Evolutionary conservation across 2,888 invertebrate genomes (phyloP), one percentile per base, ranked within the genome.

Genomic region (Nemotelus nigrinus): DNA sequence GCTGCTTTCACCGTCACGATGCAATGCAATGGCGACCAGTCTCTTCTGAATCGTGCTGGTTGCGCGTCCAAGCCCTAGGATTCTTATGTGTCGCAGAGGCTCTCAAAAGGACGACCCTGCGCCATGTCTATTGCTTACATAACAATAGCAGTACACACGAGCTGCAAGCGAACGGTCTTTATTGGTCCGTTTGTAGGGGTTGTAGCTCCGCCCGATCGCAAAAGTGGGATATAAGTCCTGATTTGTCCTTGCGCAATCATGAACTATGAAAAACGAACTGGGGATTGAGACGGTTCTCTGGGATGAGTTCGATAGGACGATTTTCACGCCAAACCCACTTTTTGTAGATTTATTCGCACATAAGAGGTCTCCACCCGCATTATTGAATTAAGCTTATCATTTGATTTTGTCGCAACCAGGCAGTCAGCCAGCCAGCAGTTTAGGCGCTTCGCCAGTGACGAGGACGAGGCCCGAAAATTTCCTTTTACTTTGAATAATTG

Each of bases 371-470:
- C 78, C 78, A 78, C 78, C 77, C 72, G 77, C 80, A 79, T 81
- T 81, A 81, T 81, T 81, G 81, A 81, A 81, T 81, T 81, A 81
- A 79, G 80, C 80, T 81, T 80, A 81, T 81, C 81, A 81, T 81
- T 81, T 81, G 80, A 80, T 80, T 81, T 81, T 80, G 80, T 79
- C 80, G 79, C 80, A 77, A 80, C 80, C 79, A 80, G 80, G 77
- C 80, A 79, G 79, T 78, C 80, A 79, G 80, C 78, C 80, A 79
- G 79, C 79, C 80, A 79, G 80, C 80, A 79, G 81, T 63, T 39
- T 79, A 79, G 77, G 68, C 78, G 70, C 60, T 70, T 70, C 47
- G 63, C 60, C 78, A 76, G 58, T 71, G 65, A 70, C 74, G 67
- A 78, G 43, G 65, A 70, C 74, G 67, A 78, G 43, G 72, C 67